phyloP scores from a whole-genome alignment of 23 tunicate genomes.

The Trididemnum miniatum region DNA sequence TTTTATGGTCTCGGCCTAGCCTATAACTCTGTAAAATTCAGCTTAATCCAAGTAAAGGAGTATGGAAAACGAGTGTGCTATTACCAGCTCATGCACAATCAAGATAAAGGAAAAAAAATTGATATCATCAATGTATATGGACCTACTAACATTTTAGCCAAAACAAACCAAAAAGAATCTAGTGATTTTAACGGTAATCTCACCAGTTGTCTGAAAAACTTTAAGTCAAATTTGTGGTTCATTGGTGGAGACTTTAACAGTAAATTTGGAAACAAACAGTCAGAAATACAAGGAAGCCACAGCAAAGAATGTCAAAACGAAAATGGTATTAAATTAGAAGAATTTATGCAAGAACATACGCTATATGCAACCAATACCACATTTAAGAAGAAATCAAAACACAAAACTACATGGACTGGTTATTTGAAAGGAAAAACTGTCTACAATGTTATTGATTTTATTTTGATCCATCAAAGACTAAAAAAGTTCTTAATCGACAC shows the following conservation, averaged over 20 bases:
- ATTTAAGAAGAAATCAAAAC: background rate
- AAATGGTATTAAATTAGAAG: background rate
- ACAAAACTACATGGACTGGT: background rate
- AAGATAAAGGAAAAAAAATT: background rate
- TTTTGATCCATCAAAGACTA: background rate
- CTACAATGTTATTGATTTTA: background rate
- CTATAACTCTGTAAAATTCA: background rate
- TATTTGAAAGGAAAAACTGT: background rate
- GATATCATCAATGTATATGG: background rate
- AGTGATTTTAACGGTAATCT: background rate
- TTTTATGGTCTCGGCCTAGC: background rate
- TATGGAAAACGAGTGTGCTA: background rate
- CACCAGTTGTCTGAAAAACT: too few relatives aligned
- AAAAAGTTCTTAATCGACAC: background rate
- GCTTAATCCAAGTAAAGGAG: background rate
- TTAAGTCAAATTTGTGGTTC: background rate
- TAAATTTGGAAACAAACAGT: background rate
- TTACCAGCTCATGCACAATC: background rate
- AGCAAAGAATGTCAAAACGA: background rate
- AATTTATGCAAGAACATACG: background rate
- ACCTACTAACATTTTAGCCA: background rate
- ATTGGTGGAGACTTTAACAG: background rate
- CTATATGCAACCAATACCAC: background rate
- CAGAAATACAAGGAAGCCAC: slow-evolving; percentile 2
- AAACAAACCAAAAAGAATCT: background rate